Base-by-base conservation (phyloP, 2,113 vertebrate species). In the Lamprologus tigripictilis region DNA sequence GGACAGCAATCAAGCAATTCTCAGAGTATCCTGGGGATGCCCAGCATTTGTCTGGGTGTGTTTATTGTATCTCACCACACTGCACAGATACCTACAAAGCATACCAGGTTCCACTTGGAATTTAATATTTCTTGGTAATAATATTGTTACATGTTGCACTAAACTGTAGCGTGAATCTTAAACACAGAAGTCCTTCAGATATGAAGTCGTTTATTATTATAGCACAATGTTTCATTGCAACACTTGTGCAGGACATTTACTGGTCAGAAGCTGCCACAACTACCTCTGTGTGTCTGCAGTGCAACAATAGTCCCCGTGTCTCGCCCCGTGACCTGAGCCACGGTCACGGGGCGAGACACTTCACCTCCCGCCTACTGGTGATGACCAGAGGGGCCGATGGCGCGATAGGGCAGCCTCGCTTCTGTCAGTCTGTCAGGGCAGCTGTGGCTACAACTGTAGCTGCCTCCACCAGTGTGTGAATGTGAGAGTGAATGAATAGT, bases 31-130 rank as follows among this genome's bases (percentile, higher is more conserved):
- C 51, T 21, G 51, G 19, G 19, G 19, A n/a, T 21, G 51, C 51
- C 51, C 19, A n/a, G 51, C 5, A 21, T 54, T 54, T 54, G 9
- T 54, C 23, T 28, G 13, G 4, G 23, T 13, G 7, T 57, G 4
- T 3, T 28, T 57, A 57, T 28, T 57, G 23, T 28, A 3, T 9
- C 16, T 19, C 47, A 49, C 47, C 47, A 17, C 16, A 19, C 47
- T 49, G 21, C 21, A 55, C 7, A 55, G 10, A 23, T 23, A 55
- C 53, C 11, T 21, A 55, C 21, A 55, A 55, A 23, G 11, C 7
- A 12, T 7, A 23, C 47, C 16, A 26, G 21, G n/a, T 3, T 54
- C n/a, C 1, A 0, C 21, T 23, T 23, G 10, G 21, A 7, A 54
- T 23, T 54, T 23, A 55, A 55, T 53, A n/a, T n/a, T 53, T 19